Conservation (phyloP, 2,113 vertebrate species). For the Macrotus californicus region DNA sequence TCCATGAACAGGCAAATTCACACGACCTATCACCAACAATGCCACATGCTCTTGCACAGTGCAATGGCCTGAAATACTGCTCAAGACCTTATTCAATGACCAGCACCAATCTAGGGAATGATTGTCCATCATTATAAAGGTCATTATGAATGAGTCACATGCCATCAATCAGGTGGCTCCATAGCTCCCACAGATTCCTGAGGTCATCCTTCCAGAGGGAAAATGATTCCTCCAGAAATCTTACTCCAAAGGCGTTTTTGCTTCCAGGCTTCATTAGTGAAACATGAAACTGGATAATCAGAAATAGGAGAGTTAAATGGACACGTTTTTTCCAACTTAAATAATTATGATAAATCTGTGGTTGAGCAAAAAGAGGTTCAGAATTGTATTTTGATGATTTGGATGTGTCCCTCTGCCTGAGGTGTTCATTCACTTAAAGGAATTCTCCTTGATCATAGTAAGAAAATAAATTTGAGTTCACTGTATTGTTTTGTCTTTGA, state of each 20-base stretch:
- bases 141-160: background rate
- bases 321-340: background rate
- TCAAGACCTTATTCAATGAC: constrained; percentile 17
- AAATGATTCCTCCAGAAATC: background rate
- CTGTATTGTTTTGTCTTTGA: background rate
- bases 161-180: constrained; percentile 26
- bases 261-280: constrained; percentile 17
- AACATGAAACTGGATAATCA: constrained; percentile 8
- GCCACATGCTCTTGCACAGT: background rate
- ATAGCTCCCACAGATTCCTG: background rate
- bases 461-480: background rate
- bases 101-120: constrained; percentile 20
- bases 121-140: background rate
- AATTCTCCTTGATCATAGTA: background rate
- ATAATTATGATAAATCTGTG: background rate
- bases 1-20: background rate
- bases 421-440: background rate
- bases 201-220: background rate
- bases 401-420: background rate
- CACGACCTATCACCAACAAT: background rate
- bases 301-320: background rate
- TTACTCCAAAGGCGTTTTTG: background rate
- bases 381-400: constrained; percentile 22
- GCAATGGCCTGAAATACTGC: constrained; percentile 36
- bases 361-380: background rate